Conservation (phyloP, 2,888 invertebrate genomes). For the Acronicta leporina region DNA sequence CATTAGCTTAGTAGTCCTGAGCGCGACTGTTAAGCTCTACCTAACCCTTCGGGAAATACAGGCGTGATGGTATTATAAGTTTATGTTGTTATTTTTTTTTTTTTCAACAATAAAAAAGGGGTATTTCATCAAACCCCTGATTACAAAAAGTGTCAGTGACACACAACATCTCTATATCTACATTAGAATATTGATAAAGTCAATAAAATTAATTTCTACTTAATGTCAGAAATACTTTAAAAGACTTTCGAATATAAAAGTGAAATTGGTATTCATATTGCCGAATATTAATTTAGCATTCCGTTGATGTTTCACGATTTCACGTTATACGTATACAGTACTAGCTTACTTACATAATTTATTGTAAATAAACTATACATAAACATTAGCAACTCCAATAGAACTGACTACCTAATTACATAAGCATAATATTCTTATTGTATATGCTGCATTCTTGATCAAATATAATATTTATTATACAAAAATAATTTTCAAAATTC, state of each 20-base stretch:
- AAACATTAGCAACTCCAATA: slow-evolving; percentile 23
- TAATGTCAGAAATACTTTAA: slow-evolving; percentile 35
- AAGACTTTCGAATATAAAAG: slow-evolving; percentile 58
- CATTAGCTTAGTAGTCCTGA: too few relatives aligned
- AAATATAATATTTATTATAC: background rate
- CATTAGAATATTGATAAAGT: slow-evolving; percentile 26
- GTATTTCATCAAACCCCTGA: background rate
- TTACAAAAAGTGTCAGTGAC: background rate
- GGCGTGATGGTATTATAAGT: too few relatives aligned
- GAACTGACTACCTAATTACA: background rate
- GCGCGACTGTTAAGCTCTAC: too few relatives aligned
- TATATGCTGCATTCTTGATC: background rate
- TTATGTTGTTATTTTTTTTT: too few relatives aligned
- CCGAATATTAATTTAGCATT: slow-evolving; percentile 61
- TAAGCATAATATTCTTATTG: too few relatives aligned
- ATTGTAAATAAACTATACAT: slow-evolving; percentile 23
- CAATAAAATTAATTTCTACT: slow-evolving; percentile 49
- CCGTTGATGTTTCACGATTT: slow-evolving; percentile 56
- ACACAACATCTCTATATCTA: background rate
- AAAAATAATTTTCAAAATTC: too few relatives aligned
- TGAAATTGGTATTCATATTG: slow-evolving; percentile 55
- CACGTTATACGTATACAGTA: slow-evolving; percentile 32
- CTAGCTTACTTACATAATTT: slow-evolving; percentile 47
- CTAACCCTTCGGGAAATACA: too few relatives aligned
- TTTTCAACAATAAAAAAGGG: too few relatives aligned